Evolutionary conservation across 2,797 vertebrate genomes (phyloP), one percentile per base, ranked within the genome.

Genomic region (Caiman crocodilus): DNA sequence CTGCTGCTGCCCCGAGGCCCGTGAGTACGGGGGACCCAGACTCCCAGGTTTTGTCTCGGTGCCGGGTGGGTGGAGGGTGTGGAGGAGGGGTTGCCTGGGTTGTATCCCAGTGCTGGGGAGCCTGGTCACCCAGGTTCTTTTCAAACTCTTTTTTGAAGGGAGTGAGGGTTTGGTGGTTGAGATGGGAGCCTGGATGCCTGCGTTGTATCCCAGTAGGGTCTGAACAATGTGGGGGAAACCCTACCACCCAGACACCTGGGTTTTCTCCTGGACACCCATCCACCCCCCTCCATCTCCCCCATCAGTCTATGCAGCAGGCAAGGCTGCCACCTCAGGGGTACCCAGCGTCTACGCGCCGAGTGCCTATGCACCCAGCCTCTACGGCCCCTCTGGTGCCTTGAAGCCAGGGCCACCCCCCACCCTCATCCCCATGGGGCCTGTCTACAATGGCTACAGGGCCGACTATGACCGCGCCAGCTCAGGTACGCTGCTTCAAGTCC

Each of bases 1-100:
- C 94, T 99, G 99, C 97, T 99, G 99, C 97, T 99, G 99, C 91
- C 99, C 99, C 0, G 97, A 98, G 78, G 99, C 99, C 78, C 17
- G 99, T 99, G 95, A 98, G 99, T 97, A 26, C 57, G 28, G 57
- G 35, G 28, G n/a, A 55, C 55, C 42, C 63, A 6, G 12, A 30
- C 26, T 26, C n/a, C 60, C 18, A 50, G 56, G 32, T 56, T 10
- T 42, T 42, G 42, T 42, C 30, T 55, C 23, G 15, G 26, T 20
- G 59, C 59, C 59, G 7, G 7, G 7, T 10, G 59, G 59, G 59
- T 17, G 17, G 15, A 5, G 59, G 4, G 59, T 8, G 17, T 17
- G 59, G 35, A 35, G 35, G 35, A 35, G 35, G 35, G 16, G 23
- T 42, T 14, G 23, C 59, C 59, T 60, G 59, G 59, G 59, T 18